These are phyloP conservation scores for Sylvicola cinctus DNA, from an alignment of 2,888 invertebrate species.

Conservation along the genomic window DNA sequence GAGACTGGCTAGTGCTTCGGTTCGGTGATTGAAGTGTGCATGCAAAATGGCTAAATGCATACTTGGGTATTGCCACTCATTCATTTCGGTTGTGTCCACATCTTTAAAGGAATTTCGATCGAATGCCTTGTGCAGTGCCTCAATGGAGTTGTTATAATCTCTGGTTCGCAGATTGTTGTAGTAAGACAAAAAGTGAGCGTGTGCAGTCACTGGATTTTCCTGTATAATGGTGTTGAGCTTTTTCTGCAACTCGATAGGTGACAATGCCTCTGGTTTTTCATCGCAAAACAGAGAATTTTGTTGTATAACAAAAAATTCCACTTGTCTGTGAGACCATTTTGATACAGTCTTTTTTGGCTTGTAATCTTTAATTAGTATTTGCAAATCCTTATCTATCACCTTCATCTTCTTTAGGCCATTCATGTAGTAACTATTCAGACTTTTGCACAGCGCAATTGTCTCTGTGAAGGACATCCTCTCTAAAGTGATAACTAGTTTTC, in stretches of 20 bases:
- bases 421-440: slow-evolving; percentile 48
- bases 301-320: slow-evolving; percentile 71
- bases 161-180: slow-evolving; percentile 71
- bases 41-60: slow-evolving; percentile 79
- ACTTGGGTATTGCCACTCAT: slow-evolving; percentile 65
- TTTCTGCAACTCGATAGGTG: slow-evolving; percentile 54
- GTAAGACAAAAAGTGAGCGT: slow-evolving; percentile 64
- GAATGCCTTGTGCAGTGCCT: slow-evolving; percentile 64
- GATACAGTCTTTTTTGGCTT: slow-evolving; percentile 30
- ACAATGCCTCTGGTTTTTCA: slow-evolving; percentile 59
- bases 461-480: slow-evolving; percentile 71
- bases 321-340: slow-evolving; percentile 72
- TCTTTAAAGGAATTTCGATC: slow-evolving; percentile 34
- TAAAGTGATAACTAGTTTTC: slow-evolving; percentile 60
- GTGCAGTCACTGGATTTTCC: slow-evolving; percentile 21
- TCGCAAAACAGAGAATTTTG: slow-evolving; percentile 65
- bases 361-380: background rate
- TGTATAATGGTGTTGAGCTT: slow-evolving; percentile 22
- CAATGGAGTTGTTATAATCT: slow-evolving; percentile 68
- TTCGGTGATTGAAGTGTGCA: slow-evolving; percentile 51
- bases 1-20: slow-evolving; percentile 60
- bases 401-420: slow-evolving; percentile 18
- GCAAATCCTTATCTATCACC: slow-evolving; percentile 6
- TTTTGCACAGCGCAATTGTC: slow-evolving; percentile 50
- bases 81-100: slow-evolving; percentile 24